Percentiles rank a stretch among this genome's conserved stretches.
phyloP scores from a whole-genome alignment of 1,140 invertebrate species.

The Riptortus pedestris region DNA sequence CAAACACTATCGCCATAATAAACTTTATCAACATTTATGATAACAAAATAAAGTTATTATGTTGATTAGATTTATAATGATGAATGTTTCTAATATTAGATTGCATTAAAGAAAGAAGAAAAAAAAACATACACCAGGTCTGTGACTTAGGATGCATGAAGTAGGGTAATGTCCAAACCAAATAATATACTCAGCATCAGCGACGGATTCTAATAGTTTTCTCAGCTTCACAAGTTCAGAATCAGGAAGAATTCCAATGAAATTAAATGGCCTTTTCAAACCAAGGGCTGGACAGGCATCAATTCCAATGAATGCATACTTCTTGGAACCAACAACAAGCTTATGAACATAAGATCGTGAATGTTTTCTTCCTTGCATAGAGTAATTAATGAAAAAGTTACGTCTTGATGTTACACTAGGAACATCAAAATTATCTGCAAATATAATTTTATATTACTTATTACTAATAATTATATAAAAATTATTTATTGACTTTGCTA shows the following conservation, averaged over 20 bases:
- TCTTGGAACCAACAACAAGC: constrained; percentile 38
- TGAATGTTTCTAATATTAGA: too few species aligned
- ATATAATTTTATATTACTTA: not conserved
- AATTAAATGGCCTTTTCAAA: constrained; percentile 80
- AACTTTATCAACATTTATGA: too few species aligned
- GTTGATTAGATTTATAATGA: too few species aligned
- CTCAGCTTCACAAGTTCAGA: constrained; percentile 46
- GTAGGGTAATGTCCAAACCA: constrained; percentile 93
- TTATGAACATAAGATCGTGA: constrained; percentile 62
- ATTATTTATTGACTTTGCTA: not conserved
- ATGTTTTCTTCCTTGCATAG: constrained; percentile 60
- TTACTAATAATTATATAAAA: not conserved
- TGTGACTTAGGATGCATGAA: constrained; percentile 64
- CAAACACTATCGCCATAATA: too few species aligned
- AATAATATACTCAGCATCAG: constrained; percentile 44
- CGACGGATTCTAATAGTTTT: constrained; percentile 40
- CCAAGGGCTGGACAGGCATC: constrained; percentile 84
- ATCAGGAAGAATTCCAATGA: constrained; percentile 64
- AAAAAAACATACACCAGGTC: constrained; percentile 29
- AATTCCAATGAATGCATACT: constrained; percentile 70
- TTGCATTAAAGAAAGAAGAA: not conserved
- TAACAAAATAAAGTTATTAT: too few species aligned
- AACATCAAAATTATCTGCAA: constrained; percentile 85
- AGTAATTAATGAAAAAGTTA: constrained; percentile 73
- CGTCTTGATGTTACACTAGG: constrained; percentile 51